Evolutionary conservation across 2,797 vertebrate species (phyloP).

Genomic region (Salmo trutta): DNA sequence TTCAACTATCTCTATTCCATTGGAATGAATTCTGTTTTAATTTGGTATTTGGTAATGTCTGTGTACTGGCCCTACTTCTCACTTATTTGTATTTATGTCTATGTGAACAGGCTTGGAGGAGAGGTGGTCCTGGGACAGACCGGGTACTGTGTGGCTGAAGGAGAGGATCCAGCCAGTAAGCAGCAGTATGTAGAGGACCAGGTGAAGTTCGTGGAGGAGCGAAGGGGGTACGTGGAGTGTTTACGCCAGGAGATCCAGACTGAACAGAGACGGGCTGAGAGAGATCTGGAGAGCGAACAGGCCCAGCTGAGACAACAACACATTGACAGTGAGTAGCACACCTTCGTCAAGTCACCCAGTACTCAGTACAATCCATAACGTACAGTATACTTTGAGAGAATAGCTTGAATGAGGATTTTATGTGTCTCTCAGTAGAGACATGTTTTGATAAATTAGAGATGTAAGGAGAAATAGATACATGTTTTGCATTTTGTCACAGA

Average conservation of each 20-base stretch:
- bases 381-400: not conserved
- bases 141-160: constrained; percentile 36
- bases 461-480: too few relatives aligned
- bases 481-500: too few relatives aligned
- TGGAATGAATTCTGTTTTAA: too few relatives aligned
- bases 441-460: not conserved
- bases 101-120: constrained; percentile 38
- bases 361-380: not conserved
- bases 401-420: too few relatives aligned
- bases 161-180: constrained; percentile 64
- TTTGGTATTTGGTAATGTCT: too few relatives aligned
- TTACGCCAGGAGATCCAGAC: constrained; percentile 82
- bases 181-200: constrained; percentile 76
- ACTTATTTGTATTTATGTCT: not conserved
- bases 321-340: constrained; percentile 78
- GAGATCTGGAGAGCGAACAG: constrained; percentile 83
- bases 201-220: constrained; percentile 78
- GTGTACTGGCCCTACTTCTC: too few relatives aligned
- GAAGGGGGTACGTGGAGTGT: constrained; percentile 81
- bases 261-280: constrained; percentile 82
- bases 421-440: not conserved
- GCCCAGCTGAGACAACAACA: constrained; percentile 78
- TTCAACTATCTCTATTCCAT: too few relatives aligned
- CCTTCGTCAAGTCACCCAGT: not conserved
- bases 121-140: constrained; percentile 59